Evolutionary conservation across 1,140 invertebrate genomes (phyloP).

Genomic region (Pantala flavescens): DNA sequence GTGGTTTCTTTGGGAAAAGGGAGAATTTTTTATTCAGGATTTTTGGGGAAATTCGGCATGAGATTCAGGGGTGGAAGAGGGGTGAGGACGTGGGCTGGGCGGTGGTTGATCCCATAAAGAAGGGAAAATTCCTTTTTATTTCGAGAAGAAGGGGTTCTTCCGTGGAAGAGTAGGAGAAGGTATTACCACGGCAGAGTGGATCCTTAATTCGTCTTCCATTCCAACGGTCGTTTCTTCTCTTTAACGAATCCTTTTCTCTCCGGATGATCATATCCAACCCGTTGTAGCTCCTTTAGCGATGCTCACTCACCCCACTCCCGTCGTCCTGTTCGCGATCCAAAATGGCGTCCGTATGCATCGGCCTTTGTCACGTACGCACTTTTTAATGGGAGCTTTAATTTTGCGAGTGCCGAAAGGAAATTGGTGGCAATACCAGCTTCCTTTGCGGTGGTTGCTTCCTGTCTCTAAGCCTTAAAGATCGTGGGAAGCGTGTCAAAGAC

Average conservation of each 20-base stretch:
- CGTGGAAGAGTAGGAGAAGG: background rate
- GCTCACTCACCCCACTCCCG: background rate
- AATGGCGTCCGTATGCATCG: no score
- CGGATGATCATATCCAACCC: background rate
- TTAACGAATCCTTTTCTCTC: background rate
- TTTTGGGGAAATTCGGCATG: background rate
- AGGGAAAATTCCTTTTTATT: background rate
- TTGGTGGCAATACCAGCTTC: no score
- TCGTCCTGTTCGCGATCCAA: background rate
- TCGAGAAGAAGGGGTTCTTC: background rate
- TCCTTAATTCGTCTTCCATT: background rate
- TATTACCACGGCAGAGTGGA: background rate
- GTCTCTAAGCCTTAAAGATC: no score
- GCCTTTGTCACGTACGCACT: no score
- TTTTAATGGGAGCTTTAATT: no score
- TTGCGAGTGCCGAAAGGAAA: no score
- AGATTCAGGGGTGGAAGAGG: background rate
- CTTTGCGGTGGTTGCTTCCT: no score
- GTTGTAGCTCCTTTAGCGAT: background rate
- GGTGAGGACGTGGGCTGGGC: background rate
- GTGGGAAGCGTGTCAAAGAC: no score
- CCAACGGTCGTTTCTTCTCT: background rate
- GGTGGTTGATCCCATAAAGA: background rate
- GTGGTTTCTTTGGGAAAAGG: background rate
- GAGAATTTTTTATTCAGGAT: background rate